Evolutionary conservation across 2,113 vertebrate species (phyloP).

Genomic region (Saccopteryx leptura): DNA sequence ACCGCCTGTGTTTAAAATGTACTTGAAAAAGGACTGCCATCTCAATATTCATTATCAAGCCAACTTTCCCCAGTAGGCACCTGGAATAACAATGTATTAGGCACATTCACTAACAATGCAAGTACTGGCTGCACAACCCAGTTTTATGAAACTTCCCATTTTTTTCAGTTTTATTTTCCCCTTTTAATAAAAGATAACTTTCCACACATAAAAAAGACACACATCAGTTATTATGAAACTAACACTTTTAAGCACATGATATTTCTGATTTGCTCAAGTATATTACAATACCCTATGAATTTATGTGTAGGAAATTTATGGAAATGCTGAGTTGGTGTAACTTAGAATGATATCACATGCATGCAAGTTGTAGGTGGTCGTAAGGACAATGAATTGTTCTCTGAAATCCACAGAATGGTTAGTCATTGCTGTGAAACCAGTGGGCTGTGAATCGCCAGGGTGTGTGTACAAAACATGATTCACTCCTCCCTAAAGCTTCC

Average conservation of each 20-base stretch:
- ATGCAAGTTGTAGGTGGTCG: constrained; percentile 80
- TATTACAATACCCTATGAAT: background rate
- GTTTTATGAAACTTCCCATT: background rate
- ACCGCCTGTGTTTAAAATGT: constrained; percentile 1
- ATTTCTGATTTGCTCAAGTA: constrained; percentile 36
- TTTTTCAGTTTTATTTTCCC: background rate
- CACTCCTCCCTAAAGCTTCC: background rate
- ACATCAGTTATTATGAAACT: constrained; percentile 42
- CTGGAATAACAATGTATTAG: background rate
- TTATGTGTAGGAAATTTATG: constrained; percentile 76
- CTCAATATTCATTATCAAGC: background rate
- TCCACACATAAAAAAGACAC: background rate
- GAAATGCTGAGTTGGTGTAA: constrained; percentile 71
- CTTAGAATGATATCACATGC: constrained; percentile 77
- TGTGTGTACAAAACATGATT: constrained; percentile 44
- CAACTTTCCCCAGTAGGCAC: background rate
- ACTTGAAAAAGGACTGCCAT: background rate
- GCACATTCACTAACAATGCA: background rate
- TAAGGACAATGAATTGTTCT: constrained; percentile 69
- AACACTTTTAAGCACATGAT: background rate
- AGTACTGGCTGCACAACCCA: background rate
- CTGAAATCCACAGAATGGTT: constrained; percentile 79
- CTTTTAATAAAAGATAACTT: constrained; percentile 1
- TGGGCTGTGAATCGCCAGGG: constrained; percentile 69
- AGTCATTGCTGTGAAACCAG: constrained; percentile 71